Base-by-base conservation (phyloP, 1,140 invertebrate species). In the Brachionus koreanus region DNA sequence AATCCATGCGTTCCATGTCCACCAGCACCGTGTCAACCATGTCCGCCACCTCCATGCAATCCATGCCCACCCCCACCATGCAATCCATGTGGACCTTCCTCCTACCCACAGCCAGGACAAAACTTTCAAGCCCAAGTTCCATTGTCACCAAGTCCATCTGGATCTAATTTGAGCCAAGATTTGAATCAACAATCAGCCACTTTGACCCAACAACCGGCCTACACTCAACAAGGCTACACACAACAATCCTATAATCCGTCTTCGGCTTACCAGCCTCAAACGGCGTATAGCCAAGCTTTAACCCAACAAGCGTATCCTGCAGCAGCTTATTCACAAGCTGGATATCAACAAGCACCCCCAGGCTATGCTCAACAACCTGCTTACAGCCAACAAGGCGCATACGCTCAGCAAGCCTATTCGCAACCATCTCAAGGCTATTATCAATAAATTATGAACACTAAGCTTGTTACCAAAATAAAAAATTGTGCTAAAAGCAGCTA, bases 61-160 rank as follows among this genome's bases (percentile, higher is more conserved):
- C 67, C 67, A 10, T 74, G 69, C 25, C 69, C 69, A 12, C 69
- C 69, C 46, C 42, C 39, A 13, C 19, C 49, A 46, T 43, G 69
- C n/a, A 43, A 43, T 12, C 69, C 69, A 46, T 49, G 69, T 39
- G 39, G n/a, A 46, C 69, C 69, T 29, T 39, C 29, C 16, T 69
- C 65, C 16, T 69, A 39, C 65, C 6, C 33, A 16, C 65, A 69
- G 9, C 19, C 39, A 25, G 39, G 42, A 43, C 69, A 74, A 74
- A 43, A 23, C 19, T 74, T n/a, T 19, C 69, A 74, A 74, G 69
- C 69, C 46, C 69, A 74, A 74, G 69, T 74, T 25, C 69, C 69
- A 13, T 74, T 74, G 33, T 46, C 69, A 16, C 69, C 37, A 43
- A 74, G 69, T 29, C 39, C 69, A 46, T 74, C 69, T 2, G 65